Evolutionary conservation across 2,797 vertebrate genomes (phyloP).

Genomic region (Melanitta fusca): DNA sequence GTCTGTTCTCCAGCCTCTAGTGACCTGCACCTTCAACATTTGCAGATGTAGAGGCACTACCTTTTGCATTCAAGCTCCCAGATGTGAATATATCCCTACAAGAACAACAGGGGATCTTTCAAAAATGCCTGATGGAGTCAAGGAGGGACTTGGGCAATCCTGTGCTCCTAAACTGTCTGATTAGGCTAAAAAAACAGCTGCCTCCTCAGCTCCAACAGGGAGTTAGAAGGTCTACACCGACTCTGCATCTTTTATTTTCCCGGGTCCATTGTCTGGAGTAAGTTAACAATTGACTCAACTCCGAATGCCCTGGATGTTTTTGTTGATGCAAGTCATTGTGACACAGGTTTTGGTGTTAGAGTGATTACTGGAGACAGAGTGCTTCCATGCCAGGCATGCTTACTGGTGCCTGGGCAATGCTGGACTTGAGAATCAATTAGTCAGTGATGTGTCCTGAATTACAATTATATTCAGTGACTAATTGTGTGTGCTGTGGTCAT

Average conservation of each 20-base stretch:
- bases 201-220: not conserved
- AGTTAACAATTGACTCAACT: not conserved
- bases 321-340: not conserved
- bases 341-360: constrained; percentile 24
- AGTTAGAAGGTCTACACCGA: not conserved
- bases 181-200: not conserved
- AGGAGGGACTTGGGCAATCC: not conserved
- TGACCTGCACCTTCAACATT: not conserved
- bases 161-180: not conserved
- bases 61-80: not conserved
- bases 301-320: not conserved
- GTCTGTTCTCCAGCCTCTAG: not conserved
- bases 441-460: constrained; percentile 1
- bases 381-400: not conserved
- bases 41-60: not conserved
- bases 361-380: not conserved
- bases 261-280: not conserved
- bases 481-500: constrained; percentile 39
- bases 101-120: not conserved
- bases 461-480: constrained; percentile 15
- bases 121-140: not conserved
- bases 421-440: constrained; percentile 2
- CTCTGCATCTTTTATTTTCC: not conserved
- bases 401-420: not conserved
- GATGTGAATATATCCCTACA: not conserved